A percentile compares a stretch with the other conserved stretches of the same genome.
These are phyloP conservation scores for Xylocampa areola DNA, from an alignment of 2,888 invertebrate species.

Conservation along the genomic window DNA sequence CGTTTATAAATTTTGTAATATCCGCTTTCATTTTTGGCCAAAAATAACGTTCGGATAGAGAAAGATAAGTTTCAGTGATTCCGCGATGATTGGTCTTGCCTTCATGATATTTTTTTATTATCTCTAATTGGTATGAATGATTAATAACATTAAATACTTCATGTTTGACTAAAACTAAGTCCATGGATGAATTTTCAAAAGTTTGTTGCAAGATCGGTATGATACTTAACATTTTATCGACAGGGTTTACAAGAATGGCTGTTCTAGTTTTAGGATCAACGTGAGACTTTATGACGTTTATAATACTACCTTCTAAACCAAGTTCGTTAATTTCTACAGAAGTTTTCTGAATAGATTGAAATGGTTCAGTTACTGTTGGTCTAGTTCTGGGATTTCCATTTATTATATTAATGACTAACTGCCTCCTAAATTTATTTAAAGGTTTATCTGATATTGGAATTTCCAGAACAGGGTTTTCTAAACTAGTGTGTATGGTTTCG, in stretches of 20 bases:
- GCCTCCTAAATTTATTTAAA: conserved; percentile 6
- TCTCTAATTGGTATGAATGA: not conserved
- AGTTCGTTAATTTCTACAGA: too few species aligned
- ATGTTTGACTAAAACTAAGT: too few species aligned
- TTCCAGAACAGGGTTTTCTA: not conserved
- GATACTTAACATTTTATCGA: conserved; percentile 5
- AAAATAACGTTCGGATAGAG: not conserved
- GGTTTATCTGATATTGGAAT: not conserved
- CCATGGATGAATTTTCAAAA: conserved; percentile 3
- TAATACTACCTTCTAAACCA: too few species aligned
- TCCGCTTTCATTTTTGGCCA: not conserved
- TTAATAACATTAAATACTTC: conserved; percentile 23
- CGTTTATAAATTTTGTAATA: too few species aligned
- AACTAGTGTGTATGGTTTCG: not conserved
- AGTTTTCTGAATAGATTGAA: too few species aligned
- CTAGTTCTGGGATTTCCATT: not conserved
- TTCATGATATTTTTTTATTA: not conserved
- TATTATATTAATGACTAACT: conserved; percentile 4
- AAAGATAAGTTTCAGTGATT: not conserved
- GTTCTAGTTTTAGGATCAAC: not conserved
- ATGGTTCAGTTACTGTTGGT: not conserved
- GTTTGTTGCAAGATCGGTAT: not conserved
- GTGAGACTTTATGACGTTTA: not conserved
- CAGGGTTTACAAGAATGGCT: conserved; percentile 4
- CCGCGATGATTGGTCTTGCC: conserved; percentile 2